A percentile compares a stretch with the other conserved stretches of the same genome.
phyloP scores from a whole-genome alignment of 1,140 invertebrate genomes.

The Aphaenogaster ashmeadi region DNA sequence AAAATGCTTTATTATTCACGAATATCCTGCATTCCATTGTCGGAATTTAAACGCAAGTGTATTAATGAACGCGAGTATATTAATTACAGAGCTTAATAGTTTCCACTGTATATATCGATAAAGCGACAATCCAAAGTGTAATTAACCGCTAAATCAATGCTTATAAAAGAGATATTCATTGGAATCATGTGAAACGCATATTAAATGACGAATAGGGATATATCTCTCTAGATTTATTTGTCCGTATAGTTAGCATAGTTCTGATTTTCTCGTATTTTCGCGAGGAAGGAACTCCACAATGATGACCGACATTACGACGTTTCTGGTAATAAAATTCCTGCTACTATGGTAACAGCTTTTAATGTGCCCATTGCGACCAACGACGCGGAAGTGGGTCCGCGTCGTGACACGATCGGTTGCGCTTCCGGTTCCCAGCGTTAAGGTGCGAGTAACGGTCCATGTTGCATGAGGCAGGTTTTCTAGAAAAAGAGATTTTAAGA shows the following conservation, averaged over 20 bases:
- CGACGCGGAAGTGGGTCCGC: slow-evolving; percentile 65
- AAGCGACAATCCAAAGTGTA: neutral
- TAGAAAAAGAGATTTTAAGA: slow-evolving; percentile 8
- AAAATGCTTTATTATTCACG: neutral
- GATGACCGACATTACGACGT: slow-evolving; percentile 37
- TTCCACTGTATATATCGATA: neutral
- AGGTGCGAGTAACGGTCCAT: slow-evolving; percentile 10
- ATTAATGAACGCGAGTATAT: neutral
- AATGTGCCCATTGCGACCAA: slow-evolving; percentile 69
- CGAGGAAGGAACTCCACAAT: neutral
- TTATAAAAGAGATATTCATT: neutral
- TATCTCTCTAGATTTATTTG: neutral
- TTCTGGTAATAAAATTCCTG: slow-evolving; percentile 73
- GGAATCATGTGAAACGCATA: neutral
- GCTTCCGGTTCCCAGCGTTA: neutral
- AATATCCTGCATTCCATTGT: neutral
- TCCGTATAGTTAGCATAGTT: neutral
- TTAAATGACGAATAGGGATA: neutral
- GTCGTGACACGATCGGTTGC: neutral
- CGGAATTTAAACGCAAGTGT: neutral
- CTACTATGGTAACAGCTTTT: slow-evolving; percentile 77
- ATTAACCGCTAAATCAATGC: neutral
- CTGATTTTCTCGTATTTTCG: neutral
- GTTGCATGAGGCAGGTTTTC: neutral
- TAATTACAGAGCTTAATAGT: neutral